A percentile compares a stretch with the other conserved stretches of the same genome.
phyloP scores from a whole-genome alignment of 1,140 invertebrate species.

The Pissodes strobi region DNA sequence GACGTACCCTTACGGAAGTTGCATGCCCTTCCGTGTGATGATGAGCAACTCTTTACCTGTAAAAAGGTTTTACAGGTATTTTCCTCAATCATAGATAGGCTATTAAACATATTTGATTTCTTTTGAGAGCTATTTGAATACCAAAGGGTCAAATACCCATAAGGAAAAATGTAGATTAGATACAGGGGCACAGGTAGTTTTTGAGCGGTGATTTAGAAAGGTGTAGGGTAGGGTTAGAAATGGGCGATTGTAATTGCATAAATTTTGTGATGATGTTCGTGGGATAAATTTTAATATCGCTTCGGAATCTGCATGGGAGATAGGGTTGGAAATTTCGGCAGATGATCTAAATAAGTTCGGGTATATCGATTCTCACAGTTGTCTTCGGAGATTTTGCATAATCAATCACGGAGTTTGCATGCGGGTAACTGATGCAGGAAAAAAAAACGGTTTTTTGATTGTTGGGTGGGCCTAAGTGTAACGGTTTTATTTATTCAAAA shows the following conservation, averaged over 20 bases:
- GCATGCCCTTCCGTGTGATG: slow-evolving; percentile 13
- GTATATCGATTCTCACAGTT: slow-evolving; percentile 44
- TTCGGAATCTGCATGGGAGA: slow-evolving; percentile 39
- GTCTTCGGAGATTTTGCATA: slow-evolving; percentile 41
- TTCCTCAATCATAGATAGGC: slow-evolving; percentile 49
- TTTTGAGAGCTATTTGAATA: slow-evolving; percentile 51
- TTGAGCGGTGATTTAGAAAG: not conserved
- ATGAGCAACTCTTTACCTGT: slow-evolving; percentile 38
- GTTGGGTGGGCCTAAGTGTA: not conserved
- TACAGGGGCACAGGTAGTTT: slow-evolving; percentile 33
- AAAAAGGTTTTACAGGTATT: slow-evolving; percentile 39
- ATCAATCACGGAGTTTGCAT: slow-evolving; percentile 41
- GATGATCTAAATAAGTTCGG: slow-evolving; percentile 43
- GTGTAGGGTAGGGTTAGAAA: not conserved
- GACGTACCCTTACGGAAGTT: slow-evolving; percentile 25
- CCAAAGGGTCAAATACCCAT: slow-evolving; percentile 49
- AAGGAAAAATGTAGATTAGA: slow-evolving; percentile 53
- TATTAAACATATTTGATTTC: slow-evolving; percentile 55
- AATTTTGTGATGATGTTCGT: slow-evolving; percentile 45
- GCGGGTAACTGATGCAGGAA: slow-evolving; percentile 9
- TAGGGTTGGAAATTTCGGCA: slow-evolving; percentile 44
- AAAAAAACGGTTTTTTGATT: slow-evolving; percentile 30
- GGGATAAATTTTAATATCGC: slow-evolving; percentile 46
- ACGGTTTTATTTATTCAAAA: not conserved
- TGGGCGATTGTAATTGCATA: slow-evolving; percentile 42